Evolutionary conservation across 2,888 invertebrate genomes (phyloP).

Genomic region (Athripsodes cinereus): DNA sequence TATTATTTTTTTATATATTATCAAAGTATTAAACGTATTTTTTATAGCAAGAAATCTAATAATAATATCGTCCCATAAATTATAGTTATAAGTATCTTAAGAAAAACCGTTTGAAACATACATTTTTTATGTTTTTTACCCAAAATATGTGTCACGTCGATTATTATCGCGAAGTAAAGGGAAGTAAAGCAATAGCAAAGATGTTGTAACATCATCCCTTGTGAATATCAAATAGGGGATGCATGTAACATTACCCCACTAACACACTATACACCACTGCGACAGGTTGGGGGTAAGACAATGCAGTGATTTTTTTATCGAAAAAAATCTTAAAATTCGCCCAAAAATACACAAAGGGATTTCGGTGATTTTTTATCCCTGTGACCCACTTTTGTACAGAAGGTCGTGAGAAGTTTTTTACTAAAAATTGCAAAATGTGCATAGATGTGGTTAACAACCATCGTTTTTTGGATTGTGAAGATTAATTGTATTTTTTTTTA

Average conservation of each 20-base stretch:
- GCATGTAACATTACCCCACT: conserved; percentile 28
- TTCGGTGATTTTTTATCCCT: conserved; percentile 3
- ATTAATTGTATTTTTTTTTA: no score
- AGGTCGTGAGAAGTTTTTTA: conserved; percentile 25
- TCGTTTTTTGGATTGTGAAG: no score
- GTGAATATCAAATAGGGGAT: conserved; percentile 26
- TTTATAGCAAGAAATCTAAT: conserved; percentile 10
- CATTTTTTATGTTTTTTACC: conserved; percentile 23
- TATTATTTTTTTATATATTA: conserved; percentile 1
- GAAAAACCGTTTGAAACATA: conserved; percentile 24
- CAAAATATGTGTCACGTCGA: conserved; percentile 25
- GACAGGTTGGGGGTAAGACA: conserved; percentile 28
- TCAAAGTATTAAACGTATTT: background rate
- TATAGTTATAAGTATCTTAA: conserved; percentile 23
- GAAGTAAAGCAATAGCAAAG: conserved; percentile 19
- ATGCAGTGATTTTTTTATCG: conserved; percentile 22
- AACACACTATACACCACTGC: conserved; percentile 20
- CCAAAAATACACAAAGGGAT: conserved; percentile 24
- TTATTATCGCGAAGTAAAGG: background rate
- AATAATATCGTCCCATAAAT: conserved; percentile 17
- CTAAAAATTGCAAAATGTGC: conserved; percentile 2
- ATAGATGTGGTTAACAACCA: background rate
- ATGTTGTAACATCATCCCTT: conserved; percentile 13
- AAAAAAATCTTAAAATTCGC: conserved; percentile 25
- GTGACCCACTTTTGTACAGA: conserved; percentile 25